These are phyloP conservation scores for Bilobella aurantiaca DNA, from an alignment of 1,140 invertebrate genomes.

Conservation along the genomic window DNA sequence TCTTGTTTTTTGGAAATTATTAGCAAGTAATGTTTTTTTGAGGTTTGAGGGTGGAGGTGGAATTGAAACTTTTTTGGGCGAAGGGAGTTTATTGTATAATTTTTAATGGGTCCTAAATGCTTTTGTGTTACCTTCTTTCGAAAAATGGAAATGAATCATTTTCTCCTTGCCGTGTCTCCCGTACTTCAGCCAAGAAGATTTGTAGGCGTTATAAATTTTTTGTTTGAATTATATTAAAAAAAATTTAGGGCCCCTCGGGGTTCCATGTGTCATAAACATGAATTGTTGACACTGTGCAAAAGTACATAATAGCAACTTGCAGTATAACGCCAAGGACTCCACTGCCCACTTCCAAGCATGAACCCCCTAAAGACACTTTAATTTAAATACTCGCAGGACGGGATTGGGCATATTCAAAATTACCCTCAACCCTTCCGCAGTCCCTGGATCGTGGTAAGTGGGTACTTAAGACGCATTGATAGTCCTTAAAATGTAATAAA, in stretches of 20 bases:
- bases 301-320: neutral
- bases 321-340: no score
- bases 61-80: neutral
- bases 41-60: neutral
- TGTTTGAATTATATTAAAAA: slow-evolving; percentile 7
- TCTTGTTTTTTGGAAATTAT: neutral
- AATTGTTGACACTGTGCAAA: slow-evolving; percentile 22
- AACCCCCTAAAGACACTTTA: neutral
- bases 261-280: slow-evolving; percentile 23
- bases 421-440: no score
- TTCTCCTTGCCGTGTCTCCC: neutral
- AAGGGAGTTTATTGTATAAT: neutral
- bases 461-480: no score
- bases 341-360: neutral
- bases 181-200: neutral
- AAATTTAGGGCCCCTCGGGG: slow-evolving; percentile 17
- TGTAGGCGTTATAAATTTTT: neutral
- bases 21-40: neutral
- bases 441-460: no score
- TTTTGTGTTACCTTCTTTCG: neutral
- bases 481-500: no score
- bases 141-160: slow-evolving; percentile 1
- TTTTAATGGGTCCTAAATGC: neutral
- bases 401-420: no score
- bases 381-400: slow-evolving; percentile 3